Evolutionary conservation across 2,797 vertebrate genomes (phyloP).

Genomic region (Columba guinea): DNA sequence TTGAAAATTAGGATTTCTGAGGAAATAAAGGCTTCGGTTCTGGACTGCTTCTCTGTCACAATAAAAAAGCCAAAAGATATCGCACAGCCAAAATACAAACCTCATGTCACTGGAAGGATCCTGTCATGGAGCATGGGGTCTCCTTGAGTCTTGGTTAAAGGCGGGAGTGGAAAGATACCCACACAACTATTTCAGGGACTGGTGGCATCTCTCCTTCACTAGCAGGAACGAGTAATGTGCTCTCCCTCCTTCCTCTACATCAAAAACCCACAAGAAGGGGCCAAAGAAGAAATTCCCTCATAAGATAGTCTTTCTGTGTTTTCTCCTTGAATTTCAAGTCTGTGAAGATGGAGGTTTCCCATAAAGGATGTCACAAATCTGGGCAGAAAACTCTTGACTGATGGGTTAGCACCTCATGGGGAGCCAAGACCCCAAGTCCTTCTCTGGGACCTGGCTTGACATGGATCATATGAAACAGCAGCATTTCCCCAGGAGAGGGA

Average conservation of each 20-base stretch:
- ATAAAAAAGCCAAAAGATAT: not conserved
- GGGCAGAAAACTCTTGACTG: not conserved
- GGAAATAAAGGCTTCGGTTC: not conserved
- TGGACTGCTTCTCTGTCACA: not conserved
- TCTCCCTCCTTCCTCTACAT: not conserved
- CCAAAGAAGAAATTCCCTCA: not conserved
- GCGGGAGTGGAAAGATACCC: not conserved
- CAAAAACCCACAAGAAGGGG: not conserved
- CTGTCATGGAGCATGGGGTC: not conserved
- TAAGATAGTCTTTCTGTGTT: not conserved
- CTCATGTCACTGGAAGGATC: not conserved
- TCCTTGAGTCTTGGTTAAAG: not conserved
- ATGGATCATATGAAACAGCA: not conserved
- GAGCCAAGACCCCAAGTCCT: not conserved
- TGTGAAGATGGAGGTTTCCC: not conserved
- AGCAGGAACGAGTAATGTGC: not conserved
- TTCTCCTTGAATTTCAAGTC: not conserved
- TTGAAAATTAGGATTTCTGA: not conserved
- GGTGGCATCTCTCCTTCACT: not conserved
- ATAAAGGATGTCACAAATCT: not conserved
- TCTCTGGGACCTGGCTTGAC: fast-evolving
- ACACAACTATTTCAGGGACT: not conserved
- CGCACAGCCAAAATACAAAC: not conserved
- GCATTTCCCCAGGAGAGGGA: not conserved
- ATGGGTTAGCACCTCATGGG: not conserved